Evolutionary conservation across 1,140 invertebrate species (phyloP), one percentile per base, ranked within the genome.

Genomic region (Drosophila funebris): DNA sequence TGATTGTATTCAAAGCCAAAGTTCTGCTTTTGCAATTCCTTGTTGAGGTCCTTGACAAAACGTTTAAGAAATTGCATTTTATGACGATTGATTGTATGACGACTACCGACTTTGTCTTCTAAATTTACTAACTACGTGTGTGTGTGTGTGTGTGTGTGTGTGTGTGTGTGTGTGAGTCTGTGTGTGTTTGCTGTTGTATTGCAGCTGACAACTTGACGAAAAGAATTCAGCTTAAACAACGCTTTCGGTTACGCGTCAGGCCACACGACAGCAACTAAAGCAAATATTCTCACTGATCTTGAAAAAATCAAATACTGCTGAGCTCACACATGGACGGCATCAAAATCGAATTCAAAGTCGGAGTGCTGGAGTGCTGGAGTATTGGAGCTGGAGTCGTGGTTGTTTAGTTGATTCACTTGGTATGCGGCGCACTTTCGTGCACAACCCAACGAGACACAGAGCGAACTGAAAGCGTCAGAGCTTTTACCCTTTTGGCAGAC

Each of bases 51-150:
- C 13, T 82, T 87, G 16, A 69, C 69, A 22, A 85, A 90, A 48
- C 74, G 82, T 53, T 83, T 78, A n/a, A 87, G 56, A 44, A 91
- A 74, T 76, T 90, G 78, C 90, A 83, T 89, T 53, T 75, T 63
- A 11, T 2, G 37, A 7, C 18, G 63, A 39, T 54, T 13, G 37
- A 20, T n/a, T 24, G 37, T 22, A 3, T 53, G 31, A 43, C 54
- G 41, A 20, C 50, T 14, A 66, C 36, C 31, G 27, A 27, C 29
- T 43, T 9, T 31, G 4, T 31, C 20, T 33, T 29, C 37, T 22
- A 20, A 56, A 29, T 16, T 20, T 29, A 9, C 24, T 20, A 52
- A 8, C 9, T 4, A 37, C 46, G 3, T 36, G 8, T 22, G 18
- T 4, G 4, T 29, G 7, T 33, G 8, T 31, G 7, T 14, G 14